A percentile compares a stretch with the other conserved stretches of the same genome.
phyloP scores from a whole-genome alignment of 2,888 invertebrate species.

The Drosophila koepferae region DNA sequence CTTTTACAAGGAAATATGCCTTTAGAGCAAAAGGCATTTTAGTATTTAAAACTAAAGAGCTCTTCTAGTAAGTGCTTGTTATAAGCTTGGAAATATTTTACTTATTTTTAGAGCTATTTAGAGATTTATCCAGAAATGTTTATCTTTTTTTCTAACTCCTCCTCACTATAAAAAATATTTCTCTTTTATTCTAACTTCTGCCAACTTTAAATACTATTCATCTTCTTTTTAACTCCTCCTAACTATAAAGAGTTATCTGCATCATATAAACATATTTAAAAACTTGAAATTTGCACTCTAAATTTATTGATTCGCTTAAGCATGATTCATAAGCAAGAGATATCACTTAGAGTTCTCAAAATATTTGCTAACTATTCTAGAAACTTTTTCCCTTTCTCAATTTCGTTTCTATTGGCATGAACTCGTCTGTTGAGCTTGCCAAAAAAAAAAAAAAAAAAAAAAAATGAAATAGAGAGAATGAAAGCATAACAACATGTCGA shows the following conservation, averaged over 20 bases:
- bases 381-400: not conserved
- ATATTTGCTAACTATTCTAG: not conserved
- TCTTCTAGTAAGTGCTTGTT: not conserved
- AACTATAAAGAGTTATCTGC: no score
- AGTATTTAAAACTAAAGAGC: not conserved
- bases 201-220: no score
- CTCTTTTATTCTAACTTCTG: no score
- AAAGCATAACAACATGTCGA: slow-evolving; percentile 25
- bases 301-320: not conserved
- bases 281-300: no score
- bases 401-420: slow-evolving; percentile 27
- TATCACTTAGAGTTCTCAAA: not conserved
- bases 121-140: no score
- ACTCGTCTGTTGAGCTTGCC: slow-evolving; percentile 31
- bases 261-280: no score
- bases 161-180: no score
- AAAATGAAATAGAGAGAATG: not conserved
- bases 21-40: not conserved
- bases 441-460: not conserved
- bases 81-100: no score
- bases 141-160: no score
- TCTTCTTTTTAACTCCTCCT: no score
- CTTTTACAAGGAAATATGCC: not conserved
- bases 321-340: no score
- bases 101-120: no score